phyloP scores from a whole-genome alignment of 2,797 vertebrate genomes.

The Miichthys miiuy region DNA sequence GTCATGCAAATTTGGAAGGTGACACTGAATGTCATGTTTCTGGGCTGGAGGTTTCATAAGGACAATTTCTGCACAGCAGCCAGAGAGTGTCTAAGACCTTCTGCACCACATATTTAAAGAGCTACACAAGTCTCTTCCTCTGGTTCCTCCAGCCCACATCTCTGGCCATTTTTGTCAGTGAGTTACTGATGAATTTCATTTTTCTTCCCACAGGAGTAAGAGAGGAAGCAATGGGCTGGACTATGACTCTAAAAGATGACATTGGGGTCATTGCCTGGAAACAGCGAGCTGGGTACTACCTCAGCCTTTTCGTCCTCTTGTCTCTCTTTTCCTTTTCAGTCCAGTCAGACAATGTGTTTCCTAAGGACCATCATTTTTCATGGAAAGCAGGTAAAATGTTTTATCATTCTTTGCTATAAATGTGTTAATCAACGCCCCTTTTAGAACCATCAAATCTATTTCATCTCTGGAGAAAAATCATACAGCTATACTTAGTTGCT shows the following conservation, averaged over 20 bases:
- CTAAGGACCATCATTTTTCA: conserved; percentile 89
- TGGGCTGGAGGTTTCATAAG: conserved; percentile 35
- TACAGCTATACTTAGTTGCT: neutral
- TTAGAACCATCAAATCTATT: neutral
- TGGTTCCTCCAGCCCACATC: conserved; percentile 17
- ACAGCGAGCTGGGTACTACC: conserved; percentile 83
- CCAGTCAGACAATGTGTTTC: conserved; percentile 86
- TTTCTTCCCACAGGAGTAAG: conserved; percentile 87
- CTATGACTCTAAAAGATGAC: conserved; percentile 93
- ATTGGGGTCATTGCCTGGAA: conserved; percentile 86
- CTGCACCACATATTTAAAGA: conserved; percentile 21
- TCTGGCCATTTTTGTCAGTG: conserved; percentile 39
- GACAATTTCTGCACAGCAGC: conserved; percentile 6
- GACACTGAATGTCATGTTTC: conserved; percentile 43
- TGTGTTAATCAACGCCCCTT: neutral
- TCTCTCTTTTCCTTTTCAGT: conserved; percentile 85
- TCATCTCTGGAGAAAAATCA: neutral
- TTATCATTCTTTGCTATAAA: neutral
- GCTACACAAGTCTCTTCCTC: conserved; percentile 2
- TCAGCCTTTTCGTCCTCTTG: conserved; percentile 82
- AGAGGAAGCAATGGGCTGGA: conserved; percentile 89
- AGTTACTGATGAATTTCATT: conserved; percentile 61
- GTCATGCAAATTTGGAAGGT: conserved; percentile 37
- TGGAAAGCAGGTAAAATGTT: conserved; percentile 94
- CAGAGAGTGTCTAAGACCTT: conserved; percentile 19